These are phyloP conservation scores for Saccopteryx bilineata DNA, from an alignment of 2,113 vertebrate species.

Conservation along the genomic window DNA sequence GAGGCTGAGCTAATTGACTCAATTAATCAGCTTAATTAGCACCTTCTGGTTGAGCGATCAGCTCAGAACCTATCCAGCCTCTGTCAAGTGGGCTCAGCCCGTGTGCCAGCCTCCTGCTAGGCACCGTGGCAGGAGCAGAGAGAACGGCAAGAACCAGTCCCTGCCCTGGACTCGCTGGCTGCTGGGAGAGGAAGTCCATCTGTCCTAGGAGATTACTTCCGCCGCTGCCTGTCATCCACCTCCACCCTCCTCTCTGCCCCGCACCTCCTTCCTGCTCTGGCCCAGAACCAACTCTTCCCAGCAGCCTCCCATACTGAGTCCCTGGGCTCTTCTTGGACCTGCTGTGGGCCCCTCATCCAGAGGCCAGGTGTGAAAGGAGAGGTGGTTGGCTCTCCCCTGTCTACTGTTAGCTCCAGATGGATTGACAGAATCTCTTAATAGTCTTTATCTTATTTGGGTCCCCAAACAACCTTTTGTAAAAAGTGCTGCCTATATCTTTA, in stretches of 20 bases:
- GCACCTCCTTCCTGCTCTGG: background rate
- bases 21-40: conserved; percentile 81
- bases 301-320: background rate
- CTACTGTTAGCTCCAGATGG: background rate
- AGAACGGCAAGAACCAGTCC: background rate
- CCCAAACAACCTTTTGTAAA: background rate
- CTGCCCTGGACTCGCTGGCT: background rate
- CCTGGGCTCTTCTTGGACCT: background rate
- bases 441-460: background rate
- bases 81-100: background rate
- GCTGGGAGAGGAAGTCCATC: background rate
- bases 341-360: background rate
- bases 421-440: background rate
- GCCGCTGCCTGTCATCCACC: rapidly evolving
- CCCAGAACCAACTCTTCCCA: background rate
- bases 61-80: background rate
- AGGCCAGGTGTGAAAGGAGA: background rate
- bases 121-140: background rate
- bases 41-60: conserved; percentile 58
- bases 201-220: background rate
- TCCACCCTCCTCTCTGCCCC: background rate
- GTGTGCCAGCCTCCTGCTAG: background rate
- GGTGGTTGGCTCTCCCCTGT: too few relatives aligned
- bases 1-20: conserved; percentile 75
- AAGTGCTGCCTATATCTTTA: background rate